These are phyloP conservation scores for Ceratitis capitata DNA, from an alignment of 1,140 invertebrate genomes.

Conservation along the genomic window DNA sequence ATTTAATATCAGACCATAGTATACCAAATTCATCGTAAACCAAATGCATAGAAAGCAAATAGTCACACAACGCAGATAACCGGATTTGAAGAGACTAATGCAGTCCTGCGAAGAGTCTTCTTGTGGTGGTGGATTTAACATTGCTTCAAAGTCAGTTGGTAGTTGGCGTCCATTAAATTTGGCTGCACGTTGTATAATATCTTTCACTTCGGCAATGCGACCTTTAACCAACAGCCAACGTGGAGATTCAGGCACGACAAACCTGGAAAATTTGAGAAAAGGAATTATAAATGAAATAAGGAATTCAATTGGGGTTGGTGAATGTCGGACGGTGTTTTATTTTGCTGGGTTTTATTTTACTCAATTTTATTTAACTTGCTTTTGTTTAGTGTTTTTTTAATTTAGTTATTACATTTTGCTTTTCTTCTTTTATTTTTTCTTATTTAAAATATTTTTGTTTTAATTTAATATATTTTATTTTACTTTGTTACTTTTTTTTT, in stretches of 20 bases:
- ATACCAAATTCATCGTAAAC: constrained; percentile 78
- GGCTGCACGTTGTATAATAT: constrained; percentile 76
- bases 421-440: too few species aligned
- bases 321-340: too few species aligned
- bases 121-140: constrained; percentile 66
- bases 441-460: too few species aligned
- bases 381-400: too few species aligned
- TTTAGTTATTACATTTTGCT: too few species aligned
- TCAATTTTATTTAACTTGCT: not conserved
- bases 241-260: constrained; percentile 85
- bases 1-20: constrained; percentile 78
- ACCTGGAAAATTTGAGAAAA: constrained; percentile 67
- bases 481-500: too few species aligned
- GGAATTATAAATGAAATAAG: not conserved
- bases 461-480: too few species aligned
- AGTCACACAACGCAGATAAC: constrained; percentile 72
- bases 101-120: constrained; percentile 68
- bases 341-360: not conserved
- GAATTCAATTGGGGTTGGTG: too few species aligned
- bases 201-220: constrained; percentile 74
- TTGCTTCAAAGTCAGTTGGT: constrained; percentile 72
- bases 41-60: constrained; percentile 75
- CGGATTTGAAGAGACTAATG: constrained; percentile 71
- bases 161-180: constrained; percentile 71
- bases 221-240: constrained; percentile 84